A percentile compares a stretch with the other conserved stretches of the same genome.
phyloP scores from a whole-genome alignment of 2,797 vertebrate species.

The Buphagus erythrorhynchus region DNA sequence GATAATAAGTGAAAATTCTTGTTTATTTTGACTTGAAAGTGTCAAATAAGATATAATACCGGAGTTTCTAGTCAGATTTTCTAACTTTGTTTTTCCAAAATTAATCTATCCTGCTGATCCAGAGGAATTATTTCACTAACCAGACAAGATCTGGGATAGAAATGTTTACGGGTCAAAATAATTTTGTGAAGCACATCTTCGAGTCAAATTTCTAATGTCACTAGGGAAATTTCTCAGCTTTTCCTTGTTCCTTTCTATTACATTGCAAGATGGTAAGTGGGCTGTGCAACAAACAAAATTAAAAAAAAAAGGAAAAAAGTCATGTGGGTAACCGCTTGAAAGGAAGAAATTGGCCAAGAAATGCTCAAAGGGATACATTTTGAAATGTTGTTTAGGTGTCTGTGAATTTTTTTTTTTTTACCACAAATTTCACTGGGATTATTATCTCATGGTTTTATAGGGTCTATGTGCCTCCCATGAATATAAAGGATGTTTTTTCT shows the following conservation, averaged over 20 bases:
- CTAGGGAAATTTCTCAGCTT: background rate
- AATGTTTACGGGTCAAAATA: rapidly evolving
- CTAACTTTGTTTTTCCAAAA: background rate
- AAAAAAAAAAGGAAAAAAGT: background rate
- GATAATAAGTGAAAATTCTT: background rate
- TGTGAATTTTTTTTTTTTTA: background rate
- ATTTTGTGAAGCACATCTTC: background rate
- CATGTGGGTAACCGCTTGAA: background rate
- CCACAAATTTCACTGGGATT: conserved; percentile 5
- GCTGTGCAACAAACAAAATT: background rate
- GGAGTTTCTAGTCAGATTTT: background rate
- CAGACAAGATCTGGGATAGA: background rate
- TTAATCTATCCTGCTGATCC: background rate
- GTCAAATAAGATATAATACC: background rate
- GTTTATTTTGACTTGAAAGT: background rate
- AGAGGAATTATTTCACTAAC: background rate
- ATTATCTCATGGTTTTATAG: conserved; percentile 47
- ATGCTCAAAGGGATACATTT: background rate
- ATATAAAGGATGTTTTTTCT: background rate
- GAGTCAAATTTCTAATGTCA: background rate
- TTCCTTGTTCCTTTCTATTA: background rate
- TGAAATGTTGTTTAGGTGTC: background rate
- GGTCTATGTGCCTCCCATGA: background rate
- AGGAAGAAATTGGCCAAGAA: background rate
- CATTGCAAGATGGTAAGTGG: background rate